phyloP scores from a whole-genome alignment of 2,797 vertebrate species.

The Acanthis flammea region DNA sequence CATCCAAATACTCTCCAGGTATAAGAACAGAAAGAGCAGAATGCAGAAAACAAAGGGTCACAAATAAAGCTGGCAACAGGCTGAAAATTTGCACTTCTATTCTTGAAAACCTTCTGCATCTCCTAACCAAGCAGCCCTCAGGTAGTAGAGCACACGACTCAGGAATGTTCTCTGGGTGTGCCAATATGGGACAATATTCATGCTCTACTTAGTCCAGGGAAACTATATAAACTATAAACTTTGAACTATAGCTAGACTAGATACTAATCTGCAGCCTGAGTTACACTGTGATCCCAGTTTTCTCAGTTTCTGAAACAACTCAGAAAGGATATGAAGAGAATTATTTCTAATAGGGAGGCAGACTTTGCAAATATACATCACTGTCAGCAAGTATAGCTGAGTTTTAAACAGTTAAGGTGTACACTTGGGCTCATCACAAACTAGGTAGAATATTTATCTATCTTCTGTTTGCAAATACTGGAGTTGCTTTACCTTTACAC shows the following conservation, averaged over 20 bases:
- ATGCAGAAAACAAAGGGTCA: background rate
- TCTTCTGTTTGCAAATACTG: background rate
- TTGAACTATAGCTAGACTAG: background rate
- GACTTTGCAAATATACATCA: background rate
- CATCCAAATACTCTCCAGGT: background rate
- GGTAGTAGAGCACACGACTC: background rate
- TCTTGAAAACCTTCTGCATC: background rate
- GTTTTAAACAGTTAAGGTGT: background rate
- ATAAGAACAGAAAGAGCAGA: background rate
- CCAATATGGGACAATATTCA: background rate
- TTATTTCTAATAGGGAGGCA: background rate
- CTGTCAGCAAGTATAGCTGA: background rate
- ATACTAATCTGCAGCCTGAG: background rate
- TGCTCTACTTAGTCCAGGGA: background rate
- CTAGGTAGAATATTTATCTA: background rate
- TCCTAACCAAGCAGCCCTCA: background rate
- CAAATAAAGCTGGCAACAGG: background rate
- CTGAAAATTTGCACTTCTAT: background rate
- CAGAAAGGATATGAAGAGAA: background rate
- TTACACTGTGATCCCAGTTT: background rate
- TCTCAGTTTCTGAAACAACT: background rate
- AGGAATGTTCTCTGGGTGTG: accelerated
- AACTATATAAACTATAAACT: background rate
- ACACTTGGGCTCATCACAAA: background rate
- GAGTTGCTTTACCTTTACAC: background rate